These are phyloP conservation scores for Endomychus coccineus DNA, from an alignment of 2,888 invertebrate species.

Conservation along the genomic window DNA sequence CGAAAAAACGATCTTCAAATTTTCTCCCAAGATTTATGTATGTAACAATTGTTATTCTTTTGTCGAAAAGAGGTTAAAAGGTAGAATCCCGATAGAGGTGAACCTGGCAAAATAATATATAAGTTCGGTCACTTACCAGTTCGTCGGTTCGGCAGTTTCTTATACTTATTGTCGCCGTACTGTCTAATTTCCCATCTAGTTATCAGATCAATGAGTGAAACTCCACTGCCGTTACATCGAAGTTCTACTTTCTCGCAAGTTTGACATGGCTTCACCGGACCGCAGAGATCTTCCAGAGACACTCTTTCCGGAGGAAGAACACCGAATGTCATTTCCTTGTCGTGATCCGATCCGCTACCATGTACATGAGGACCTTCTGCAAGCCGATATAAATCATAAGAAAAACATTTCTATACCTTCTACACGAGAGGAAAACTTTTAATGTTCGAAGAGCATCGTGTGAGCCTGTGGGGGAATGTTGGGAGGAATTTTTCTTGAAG, in stretches of 20 bases:
- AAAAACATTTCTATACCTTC: too few relatives aligned
- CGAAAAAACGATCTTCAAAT: too few relatives aligned
- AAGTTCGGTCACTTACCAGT: slow-evolving; percentile 37
- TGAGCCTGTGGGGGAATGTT: too few relatives aligned
- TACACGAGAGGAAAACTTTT: too few relatives aligned
- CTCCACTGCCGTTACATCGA: slow-evolving; percentile 52
- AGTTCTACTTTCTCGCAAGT: slow-evolving; percentile 50
- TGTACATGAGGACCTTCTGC: slow-evolving; percentile 9
- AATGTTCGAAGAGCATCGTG: too few relatives aligned
- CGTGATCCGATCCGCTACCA: slow-evolving; percentile 5
- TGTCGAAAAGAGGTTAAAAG: too few relatives aligned
- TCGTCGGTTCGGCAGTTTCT: slow-evolving; percentile 47
- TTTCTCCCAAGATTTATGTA: too few relatives aligned
- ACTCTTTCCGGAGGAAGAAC: slow-evolving; percentile 54
- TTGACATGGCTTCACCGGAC: slow-evolving; percentile 52
- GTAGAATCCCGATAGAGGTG: background rate
- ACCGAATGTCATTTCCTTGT: slow-evolving; percentile 46
- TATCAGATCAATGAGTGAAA: slow-evolving; percentile 52
- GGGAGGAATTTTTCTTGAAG: too few relatives aligned
- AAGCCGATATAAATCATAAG: too few relatives aligned
- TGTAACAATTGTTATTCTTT: too few relatives aligned
- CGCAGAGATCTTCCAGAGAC: slow-evolving; percentile 55
- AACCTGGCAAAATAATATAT: background rate
- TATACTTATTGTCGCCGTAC: slow-evolving; percentile 53
- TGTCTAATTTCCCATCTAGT: slow-evolving; percentile 47